Conservation (phyloP, 1,140 invertebrate species). For the Rhagoletis zephyria region DNA sequence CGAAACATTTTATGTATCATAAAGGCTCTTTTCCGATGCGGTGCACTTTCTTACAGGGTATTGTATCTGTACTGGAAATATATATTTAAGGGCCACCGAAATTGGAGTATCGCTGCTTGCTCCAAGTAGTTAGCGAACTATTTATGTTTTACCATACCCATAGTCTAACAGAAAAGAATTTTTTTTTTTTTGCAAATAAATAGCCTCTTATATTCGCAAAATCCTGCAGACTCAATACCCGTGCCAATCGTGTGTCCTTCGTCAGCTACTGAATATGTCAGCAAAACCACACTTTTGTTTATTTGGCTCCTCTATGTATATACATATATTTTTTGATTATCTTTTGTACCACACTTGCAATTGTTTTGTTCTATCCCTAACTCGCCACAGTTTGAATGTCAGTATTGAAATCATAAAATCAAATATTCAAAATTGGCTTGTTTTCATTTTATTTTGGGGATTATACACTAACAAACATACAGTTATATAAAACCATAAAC, state of each 20-base stretch:
- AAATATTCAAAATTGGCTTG: conserved; percentile 42
- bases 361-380: neutral
- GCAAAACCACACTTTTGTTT: neutral
- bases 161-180: neutral
- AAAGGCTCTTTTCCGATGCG: too few species aligned
- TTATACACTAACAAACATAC: neutral
- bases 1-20: too few species aligned
- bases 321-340: conserved; percentile 8
- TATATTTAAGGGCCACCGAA: neutral
- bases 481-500: neutral
- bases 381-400: neutral
- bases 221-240: neutral
- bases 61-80: neutral
- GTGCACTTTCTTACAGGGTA: neutral
- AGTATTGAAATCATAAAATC: conserved; percentile 26
- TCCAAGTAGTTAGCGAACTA: neutral
- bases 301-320: neutral
- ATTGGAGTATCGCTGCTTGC: neutral
- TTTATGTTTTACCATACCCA: neutral
- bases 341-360: conserved; percentile 12
- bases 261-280: neutral
- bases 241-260: conserved; percentile 17
- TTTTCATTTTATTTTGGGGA: neutral
- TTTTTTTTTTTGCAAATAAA: neutral
- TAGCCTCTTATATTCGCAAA: neutral